Percentiles rank a stretch among this genome's conserved stretches.
These are phyloP conservation scores for Drosophila anomelani DNA, from an alignment of 2,888 invertebrate species.

Conservation along the genomic window DNA sequence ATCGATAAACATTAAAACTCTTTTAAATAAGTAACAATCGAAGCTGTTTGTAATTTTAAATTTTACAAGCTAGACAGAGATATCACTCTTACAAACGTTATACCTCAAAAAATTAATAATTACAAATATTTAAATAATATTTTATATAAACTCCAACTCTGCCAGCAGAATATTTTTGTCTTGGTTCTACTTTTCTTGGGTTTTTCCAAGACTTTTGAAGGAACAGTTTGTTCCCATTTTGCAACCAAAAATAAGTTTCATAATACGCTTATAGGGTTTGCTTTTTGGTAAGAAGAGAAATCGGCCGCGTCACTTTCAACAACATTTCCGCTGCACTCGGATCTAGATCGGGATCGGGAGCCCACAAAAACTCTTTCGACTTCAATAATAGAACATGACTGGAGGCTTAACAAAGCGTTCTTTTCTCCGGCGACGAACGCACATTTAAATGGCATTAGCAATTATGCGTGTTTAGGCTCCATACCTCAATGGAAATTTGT, in stretches of 20 bases:
- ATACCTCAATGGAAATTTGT: constrained; percentile 74
- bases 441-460: constrained; percentile 77
- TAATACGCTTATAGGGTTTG: constrained; percentile 55
- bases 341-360: constrained; percentile 18
- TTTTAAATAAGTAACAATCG: too few relatives aligned
- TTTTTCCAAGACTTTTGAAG: constrained; percentile 33
- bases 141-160: neutral
- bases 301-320: constrained; percentile 54
- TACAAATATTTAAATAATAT: neutral
- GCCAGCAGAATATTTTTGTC: too few relatives aligned
- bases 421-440: constrained; percentile 17
- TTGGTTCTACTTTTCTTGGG: neutral
- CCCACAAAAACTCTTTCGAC: constrained; percentile 4
- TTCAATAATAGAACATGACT: constrained; percentile 64
- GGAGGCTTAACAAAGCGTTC: constrained; percentile 32
- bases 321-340: constrained; percentile 63
- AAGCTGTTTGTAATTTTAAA: too few relatives aligned
- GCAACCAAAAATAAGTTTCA: constrained; percentile 23
- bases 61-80: neutral
- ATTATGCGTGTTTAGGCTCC: constrained; percentile 66
- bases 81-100: too few relatives aligned
- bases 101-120: too few relatives aligned
- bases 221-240: constrained; percentile 69
- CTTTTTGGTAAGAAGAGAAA: constrained; percentile 52
- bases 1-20: too few relatives aligned